These are phyloP conservation scores for Theristus sp. DNA, from an alignment of 2,888 invertebrate species.

Conservation along the genomic window DNA sequence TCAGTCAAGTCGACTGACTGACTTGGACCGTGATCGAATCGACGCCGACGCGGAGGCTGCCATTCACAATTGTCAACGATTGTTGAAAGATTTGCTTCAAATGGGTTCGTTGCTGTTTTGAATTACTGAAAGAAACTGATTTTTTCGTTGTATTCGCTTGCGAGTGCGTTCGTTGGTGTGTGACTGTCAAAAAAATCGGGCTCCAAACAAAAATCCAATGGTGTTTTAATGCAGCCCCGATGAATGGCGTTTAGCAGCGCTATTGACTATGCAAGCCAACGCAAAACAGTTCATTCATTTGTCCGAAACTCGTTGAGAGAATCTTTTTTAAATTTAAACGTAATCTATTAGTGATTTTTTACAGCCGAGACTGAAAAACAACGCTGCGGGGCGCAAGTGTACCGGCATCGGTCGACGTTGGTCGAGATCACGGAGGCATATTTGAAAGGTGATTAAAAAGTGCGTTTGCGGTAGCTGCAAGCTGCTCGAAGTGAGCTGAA, in stretches of 20 bases:
- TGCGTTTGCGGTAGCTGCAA: too few relatives aligned
- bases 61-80: conserved; percentile 55
- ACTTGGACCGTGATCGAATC: conserved; percentile 64
- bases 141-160: too few relatives aligned
- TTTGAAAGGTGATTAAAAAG: conserved; percentile 44
- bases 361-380: neutral
- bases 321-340: neutral
- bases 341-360: neutral
- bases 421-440: conserved; percentile 56
- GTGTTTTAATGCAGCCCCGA: too few relatives aligned
- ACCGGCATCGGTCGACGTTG: conserved; percentile 57
- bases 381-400: conserved; percentile 45
- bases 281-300: too few relatives aligned
- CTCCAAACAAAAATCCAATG: too few relatives aligned
- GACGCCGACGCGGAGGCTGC: conserved; percentile 66
- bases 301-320: too few relatives aligned
- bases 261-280: too few relatives aligned
- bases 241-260: too few relatives aligned
- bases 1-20: conserved; percentile 41
- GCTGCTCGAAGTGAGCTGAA: too few relatives aligned
- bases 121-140: too few relatives aligned
- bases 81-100: conserved; percentile 47
- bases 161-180: too few relatives aligned
- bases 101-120: neutral
- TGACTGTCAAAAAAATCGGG: too few relatives aligned